Evolutionary conservation across 2,888 invertebrate species (phyloP).

Genomic region (Muscina levida): DNA sequence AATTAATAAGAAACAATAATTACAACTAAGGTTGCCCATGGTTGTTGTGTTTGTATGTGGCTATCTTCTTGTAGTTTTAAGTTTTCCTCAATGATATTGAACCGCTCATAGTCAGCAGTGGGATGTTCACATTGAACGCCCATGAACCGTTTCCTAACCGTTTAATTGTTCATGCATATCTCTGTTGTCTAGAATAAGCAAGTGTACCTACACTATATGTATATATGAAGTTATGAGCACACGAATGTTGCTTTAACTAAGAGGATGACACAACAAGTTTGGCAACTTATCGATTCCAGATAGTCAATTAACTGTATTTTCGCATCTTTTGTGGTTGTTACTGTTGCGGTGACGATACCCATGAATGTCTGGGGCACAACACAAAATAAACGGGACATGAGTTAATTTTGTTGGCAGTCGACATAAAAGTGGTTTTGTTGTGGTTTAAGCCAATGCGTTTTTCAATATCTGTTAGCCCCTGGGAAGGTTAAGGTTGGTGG

Average conservation of each 20-base stretch:
- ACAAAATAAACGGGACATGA: neutral
- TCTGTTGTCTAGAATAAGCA: neutral
- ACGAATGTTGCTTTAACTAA: neutral
- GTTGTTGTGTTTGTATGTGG: too few species aligned
- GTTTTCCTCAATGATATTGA: neutral
- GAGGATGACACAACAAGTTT: conserved; percentile 34
- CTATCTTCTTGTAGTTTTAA: too few species aligned
- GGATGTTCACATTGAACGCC: conserved; percentile 46
- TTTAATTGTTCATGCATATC: neutral
- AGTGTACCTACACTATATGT: too few species aligned
- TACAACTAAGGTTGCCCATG: conserved; percentile 1
- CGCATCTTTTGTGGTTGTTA: neutral
- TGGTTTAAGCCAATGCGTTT: neutral
- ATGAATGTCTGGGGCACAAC: too few species aligned
- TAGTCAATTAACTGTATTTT: conserved; percentile 23
- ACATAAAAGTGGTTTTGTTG: neutral
- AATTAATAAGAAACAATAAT: neutral
- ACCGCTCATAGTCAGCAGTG: neutral
- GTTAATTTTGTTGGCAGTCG: neutral
- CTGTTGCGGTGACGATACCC: neutral
- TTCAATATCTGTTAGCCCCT: too few species aligned
- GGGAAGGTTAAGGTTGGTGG: too few species aligned
- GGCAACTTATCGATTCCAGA: conserved; percentile 21
- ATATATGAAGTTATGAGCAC: neutral
- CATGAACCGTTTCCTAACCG: conserved; percentile 51